Conservation (phyloP, 2,888 invertebrate genomes). For the Ophion costatus region DNA sequence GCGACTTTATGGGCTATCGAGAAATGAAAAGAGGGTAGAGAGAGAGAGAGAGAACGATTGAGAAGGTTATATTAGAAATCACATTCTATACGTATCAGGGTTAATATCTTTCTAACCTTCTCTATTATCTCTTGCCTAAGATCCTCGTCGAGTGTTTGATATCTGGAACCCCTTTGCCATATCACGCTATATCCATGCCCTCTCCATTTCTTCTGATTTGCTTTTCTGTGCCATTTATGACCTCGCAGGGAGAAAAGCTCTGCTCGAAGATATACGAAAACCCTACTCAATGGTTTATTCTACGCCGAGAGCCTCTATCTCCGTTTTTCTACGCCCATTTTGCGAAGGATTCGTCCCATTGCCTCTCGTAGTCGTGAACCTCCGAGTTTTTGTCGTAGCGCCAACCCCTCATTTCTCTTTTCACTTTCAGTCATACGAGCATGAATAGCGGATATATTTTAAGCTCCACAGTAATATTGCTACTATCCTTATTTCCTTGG, state of each 20-base stretch:
- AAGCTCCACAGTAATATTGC: constrained; percentile 17
- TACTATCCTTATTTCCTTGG: constrained; percentile 23
- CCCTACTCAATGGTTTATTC: constrained; percentile 24
- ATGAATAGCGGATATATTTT: constrained; percentile 28
- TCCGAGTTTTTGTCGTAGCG: constrained; percentile 53
- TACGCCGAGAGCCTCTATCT: not conserved
- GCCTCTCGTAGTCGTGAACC: constrained; percentile 30
- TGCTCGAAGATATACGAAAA: not conserved
- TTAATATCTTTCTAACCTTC: constrained; percentile 23
- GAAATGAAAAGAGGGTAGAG: constrained; percentile 4
- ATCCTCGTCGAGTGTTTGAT: constrained; percentile 33
- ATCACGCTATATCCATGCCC: constrained; percentile 14
- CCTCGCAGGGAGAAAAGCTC: constrained; percentile 27
- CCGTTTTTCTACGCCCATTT: constrained; percentile 20
- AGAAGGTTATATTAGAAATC: constrained; percentile 1
- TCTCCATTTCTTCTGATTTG: constrained; percentile 19
- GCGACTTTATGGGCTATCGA: constrained; percentile 17
- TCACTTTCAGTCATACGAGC: not conserved
- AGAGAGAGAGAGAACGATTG: not conserved
- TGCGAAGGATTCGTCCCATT: constrained; percentile 40
- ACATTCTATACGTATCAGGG: constrained; percentile 4
- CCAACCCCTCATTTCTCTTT: constrained; percentile 8
- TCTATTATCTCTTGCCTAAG: constrained; percentile 15
- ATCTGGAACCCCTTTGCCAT: constrained; percentile 26
- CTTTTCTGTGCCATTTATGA: constrained; percentile 33